These are phyloP conservation scores for Cephus runcator DNA, from an alignment of 2,888 invertebrate species.

Conservation along the genomic window DNA sequence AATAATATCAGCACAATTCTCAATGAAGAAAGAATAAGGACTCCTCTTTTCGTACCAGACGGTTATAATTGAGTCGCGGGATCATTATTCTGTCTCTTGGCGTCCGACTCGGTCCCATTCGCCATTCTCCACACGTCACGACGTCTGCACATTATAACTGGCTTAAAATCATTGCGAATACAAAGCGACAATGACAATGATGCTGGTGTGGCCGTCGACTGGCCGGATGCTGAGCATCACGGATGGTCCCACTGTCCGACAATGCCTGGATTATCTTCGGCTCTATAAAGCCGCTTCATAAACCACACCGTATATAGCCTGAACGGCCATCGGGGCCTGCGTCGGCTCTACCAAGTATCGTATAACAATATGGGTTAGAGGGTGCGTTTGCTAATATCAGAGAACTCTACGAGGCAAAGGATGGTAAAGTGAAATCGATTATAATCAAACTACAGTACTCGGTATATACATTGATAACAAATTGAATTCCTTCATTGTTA, in stretches of 20 bases:
- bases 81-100: background rate
- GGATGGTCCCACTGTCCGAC: conserved; percentile 28
- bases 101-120: background rate
- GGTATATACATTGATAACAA: background rate
- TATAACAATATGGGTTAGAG: background rate
- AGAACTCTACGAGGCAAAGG: background rate
- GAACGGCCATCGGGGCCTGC: background rate
- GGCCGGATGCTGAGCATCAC: conserved; percentile 33
- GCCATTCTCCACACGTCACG: conserved; percentile 20
- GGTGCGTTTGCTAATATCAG: background rate
- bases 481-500: background rate
- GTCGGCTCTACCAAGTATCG: background rate
- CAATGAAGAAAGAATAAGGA: background rate
- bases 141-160: conserved; percentile 27
- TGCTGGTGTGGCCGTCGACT: conserved; percentile 24
- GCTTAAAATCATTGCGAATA: conserved; percentile 40
- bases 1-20: background rate
- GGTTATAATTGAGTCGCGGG: background rate
- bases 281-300: conserved; percentile 40
- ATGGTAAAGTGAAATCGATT: background rate
- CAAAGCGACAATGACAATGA: conserved; percentile 39
- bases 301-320: conserved; percentile 23
- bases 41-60: background rate
- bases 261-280: conserved; percentile 46
- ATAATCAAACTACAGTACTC: background rate